A percentile compares a stretch with the other conserved stretches of the same genome.
Evolutionary conservation across 2,113 vertebrate genomes (phyloP).

Genomic region (Anhinga rufa): DNA sequence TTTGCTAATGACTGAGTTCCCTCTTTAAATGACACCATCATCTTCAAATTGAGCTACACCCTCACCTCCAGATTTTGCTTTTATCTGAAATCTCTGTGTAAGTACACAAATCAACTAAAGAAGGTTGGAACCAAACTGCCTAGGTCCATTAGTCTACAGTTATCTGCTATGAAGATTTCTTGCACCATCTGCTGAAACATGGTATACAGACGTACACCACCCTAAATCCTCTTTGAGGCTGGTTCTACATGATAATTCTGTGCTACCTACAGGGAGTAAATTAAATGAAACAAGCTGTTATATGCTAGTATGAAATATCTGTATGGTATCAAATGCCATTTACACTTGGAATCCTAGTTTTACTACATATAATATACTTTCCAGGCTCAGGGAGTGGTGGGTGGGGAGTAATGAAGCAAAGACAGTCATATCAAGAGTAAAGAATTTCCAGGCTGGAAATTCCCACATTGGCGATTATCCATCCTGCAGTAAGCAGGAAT

Average conservation of each 20-base stretch:
- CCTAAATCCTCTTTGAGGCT: not conserved
- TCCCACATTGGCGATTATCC: not conserved
- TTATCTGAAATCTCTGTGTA: not conserved
- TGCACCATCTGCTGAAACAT: not conserved
- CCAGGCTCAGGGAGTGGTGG: not conserved
- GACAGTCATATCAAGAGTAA: not conserved
- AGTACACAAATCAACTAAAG: not conserved
- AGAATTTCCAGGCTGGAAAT: not conserved
- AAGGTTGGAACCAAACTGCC: not conserved
- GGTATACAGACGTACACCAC: accelerated
- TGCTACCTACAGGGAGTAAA: not conserved
- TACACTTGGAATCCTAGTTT: not conserved
- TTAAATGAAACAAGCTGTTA: not conserved
- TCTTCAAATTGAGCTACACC: not conserved
- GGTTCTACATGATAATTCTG: not conserved
- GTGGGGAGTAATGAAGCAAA: not conserved
- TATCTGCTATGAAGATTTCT: not conserved
- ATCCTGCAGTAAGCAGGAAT: not conserved
- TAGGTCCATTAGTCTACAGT: not conserved
- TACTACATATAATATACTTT: not conserved
- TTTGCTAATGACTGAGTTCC: not conserved
- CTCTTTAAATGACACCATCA: not conserved
- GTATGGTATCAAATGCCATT: not conserved
- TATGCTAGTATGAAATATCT: not conserved
- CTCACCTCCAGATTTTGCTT: not conserved